Percentiles rank a stretch among this genome's conserved stretches.
Conservation (phyloP, 2,797 vertebrate genomes). For the Chelidonichthys spinosus region DNA sequence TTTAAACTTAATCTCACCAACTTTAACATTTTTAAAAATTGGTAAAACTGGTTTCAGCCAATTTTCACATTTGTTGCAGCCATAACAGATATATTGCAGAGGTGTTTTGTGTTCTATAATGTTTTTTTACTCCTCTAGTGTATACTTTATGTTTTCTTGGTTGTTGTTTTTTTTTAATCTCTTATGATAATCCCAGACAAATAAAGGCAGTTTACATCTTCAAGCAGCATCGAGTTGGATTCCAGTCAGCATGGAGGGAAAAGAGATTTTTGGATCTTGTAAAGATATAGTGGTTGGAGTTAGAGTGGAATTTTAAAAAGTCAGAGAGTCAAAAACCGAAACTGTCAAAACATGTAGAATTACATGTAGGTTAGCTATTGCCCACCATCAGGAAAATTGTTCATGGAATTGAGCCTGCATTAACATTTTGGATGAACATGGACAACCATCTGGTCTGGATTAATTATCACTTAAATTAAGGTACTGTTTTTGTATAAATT, state of each 20-base stretch:
- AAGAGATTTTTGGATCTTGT: not conserved
- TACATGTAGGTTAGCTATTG: slow-evolving; percentile 12
- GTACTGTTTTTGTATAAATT: not conserved
- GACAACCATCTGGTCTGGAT: not conserved
- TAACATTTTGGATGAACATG: not conserved
- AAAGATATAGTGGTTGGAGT: not conserved
- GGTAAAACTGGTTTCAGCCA: too few relatives aligned
- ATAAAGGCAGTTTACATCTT: not conserved
- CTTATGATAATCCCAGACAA: not conserved
- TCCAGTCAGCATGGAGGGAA: not conserved
- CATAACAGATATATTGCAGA: not conserved
- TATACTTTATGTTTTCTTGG: not conserved
- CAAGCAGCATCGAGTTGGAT: not conserved
- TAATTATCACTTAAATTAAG: too few relatives aligned
- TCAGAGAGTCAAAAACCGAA: not conserved
- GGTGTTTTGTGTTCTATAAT: not conserved
- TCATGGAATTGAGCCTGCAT: not conserved
- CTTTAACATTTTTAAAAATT: too few relatives aligned
- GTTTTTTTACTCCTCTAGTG: not conserved
- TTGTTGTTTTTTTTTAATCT: not conserved
- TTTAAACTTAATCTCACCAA: not conserved
- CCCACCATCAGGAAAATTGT: slow-evolving; percentile 42
- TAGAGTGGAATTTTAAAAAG: not conserved
- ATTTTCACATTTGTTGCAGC: not conserved
- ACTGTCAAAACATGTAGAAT: not conserved